Evolutionary conservation across 2,797 vertebrate genomes (phyloP), one percentile per base, ranked within the genome.

Genomic region (Falco novaeseelandiae): DNA sequence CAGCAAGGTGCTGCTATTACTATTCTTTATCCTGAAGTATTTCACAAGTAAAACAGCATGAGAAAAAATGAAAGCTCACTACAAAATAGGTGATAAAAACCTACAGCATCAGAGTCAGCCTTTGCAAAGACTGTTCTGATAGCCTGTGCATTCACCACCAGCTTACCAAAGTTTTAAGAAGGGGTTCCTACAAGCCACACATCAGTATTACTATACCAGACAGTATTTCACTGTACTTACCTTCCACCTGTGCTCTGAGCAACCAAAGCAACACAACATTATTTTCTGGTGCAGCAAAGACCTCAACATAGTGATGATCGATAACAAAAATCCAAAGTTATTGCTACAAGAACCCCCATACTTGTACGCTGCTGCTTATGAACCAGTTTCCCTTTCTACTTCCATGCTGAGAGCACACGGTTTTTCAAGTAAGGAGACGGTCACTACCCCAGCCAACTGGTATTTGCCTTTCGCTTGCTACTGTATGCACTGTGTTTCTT

Each of bases 381-480:
- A 82, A n/a, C 2, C 27, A 15, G 27, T 27, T 54, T 77, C 40
- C 62, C 71, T 61, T 61, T 25, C 21, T 10, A 18, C 30, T 25
- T 42, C 21, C 38, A 12, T 1, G 10, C 14, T 34, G 32, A 67
- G n/a, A 61, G 38, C 42, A 8, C 0, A 2, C 7, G 30, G 46
- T 42, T 78, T 36, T 54, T 38, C 3, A 4, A 27, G 58, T 26
- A 49, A 69, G 36, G 30, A 70, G 18, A 38, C 30, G 15, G 73
- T 21, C 2, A 1, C 54, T 38, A 8, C 52, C 40, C 48, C 2
- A 0, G 14, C 76, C 66, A 67, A 20, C 5, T 9, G 21, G 5
- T 16, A 44, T 71, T 51, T 57, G 29, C 49, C 55, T 71, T 82
- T 40, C 34, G 19, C 25, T 80, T 51, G 22, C 65, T 42, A 32